A percentile compares a stretch with the other conserved stretches of the same genome.
phyloP scores from a whole-genome alignment of 2,113 vertebrate species.

The Serinus canaria region DNA sequence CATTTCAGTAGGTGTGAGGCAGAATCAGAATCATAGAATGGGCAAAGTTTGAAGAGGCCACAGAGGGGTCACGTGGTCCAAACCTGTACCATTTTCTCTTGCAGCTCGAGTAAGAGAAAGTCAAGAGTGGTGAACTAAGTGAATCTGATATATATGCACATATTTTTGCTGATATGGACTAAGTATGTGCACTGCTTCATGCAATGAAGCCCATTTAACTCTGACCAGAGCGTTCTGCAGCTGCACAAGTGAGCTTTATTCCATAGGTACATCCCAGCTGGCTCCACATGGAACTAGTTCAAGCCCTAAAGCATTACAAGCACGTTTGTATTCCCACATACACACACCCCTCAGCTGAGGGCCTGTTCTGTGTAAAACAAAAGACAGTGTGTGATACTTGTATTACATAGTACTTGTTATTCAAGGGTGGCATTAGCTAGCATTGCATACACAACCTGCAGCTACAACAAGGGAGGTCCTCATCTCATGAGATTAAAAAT shows the following conservation, averaged over 20 bases:
- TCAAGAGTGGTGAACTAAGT: neutral
- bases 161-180: neutral
- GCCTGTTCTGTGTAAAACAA: neutral
- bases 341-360: neutral
- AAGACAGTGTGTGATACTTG: neutral
- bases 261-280: neutral
- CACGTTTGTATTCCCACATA: neutral
- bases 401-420: neutral
- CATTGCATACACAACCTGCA: neutral
- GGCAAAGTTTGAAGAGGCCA: neutral
- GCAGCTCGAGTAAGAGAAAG: neutral
- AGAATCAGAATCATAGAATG: neutral
- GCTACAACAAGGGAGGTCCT: neutral
- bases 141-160: neutral
- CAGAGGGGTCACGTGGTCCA: neutral
- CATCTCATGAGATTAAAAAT: neutral
- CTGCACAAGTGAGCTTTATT: neutral
- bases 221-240: neutral
- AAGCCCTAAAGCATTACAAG: neutral
- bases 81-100: neutral
- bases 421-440: neutral
- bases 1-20: neutral
- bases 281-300: neutral
- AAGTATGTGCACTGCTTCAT: neutral
- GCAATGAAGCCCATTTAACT: neutral